Conservation (phyloP, 2,797 vertebrate genomes). For the Ptychadena robeensis region DNA sequence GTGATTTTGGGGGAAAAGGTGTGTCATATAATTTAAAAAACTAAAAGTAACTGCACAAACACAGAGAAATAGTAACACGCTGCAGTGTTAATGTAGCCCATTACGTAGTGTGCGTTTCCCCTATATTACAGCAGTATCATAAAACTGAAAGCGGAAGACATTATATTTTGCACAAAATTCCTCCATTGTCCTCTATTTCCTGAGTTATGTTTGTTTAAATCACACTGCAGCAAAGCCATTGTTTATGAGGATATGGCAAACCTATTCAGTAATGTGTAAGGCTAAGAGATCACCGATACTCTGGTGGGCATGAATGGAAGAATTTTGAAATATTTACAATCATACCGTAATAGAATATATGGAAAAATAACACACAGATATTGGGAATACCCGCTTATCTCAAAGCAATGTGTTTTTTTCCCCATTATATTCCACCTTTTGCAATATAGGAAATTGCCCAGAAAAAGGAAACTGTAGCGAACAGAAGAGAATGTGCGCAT, state of each 20-base stretch:
- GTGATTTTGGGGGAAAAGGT: too few species aligned
- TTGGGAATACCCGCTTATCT: too few species aligned
- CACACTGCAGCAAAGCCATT: background rate
- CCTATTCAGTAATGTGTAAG: background rate
- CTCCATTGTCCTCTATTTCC: constrained; percentile 28
- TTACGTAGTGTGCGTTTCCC: background rate
- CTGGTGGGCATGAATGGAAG: background rate
- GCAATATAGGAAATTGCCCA: too few species aligned
- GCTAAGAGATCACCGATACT: background rate
- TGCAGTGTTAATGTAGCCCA: background rate
- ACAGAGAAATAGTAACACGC: too few species aligned
- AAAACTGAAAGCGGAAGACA: background rate
- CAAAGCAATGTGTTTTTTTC: too few species aligned
- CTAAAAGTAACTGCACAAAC: too few species aligned
- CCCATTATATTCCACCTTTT: too few species aligned
- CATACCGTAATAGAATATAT: background rate
- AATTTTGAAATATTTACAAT: background rate
- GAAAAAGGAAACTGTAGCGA: too few species aligned
- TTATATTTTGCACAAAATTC: constrained; percentile 12
- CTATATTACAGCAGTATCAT: background rate
- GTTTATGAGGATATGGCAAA: background rate
- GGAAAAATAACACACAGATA: background rate
- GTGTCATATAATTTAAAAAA: too few species aligned
- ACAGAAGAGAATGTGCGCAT: background rate
- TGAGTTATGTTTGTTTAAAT: background rate